Evolutionary conservation across 2,113 vertebrate species (phyloP).

Genomic region (Pantherophis guttatus): DNA sequence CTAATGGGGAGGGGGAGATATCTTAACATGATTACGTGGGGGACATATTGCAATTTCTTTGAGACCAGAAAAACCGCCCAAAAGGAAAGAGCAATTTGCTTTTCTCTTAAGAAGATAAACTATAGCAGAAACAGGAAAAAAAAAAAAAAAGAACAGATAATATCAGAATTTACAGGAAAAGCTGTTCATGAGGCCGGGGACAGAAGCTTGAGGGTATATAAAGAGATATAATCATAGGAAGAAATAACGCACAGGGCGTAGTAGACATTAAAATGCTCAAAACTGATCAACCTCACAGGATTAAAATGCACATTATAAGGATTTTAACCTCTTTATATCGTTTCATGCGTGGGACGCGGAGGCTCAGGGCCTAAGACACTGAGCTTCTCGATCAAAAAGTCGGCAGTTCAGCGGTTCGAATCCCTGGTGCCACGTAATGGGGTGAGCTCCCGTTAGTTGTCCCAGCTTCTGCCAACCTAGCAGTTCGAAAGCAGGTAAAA

Average conservation of each 20-base stretch:
- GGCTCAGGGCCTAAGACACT: too few relatives aligned
- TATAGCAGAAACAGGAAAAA: background rate
- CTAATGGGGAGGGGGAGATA: background rate
- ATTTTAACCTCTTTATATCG: background rate
- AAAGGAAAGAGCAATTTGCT: background rate
- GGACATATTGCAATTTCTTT: background rate
- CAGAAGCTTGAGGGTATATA: background rate
- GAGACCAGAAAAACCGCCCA: background rate
- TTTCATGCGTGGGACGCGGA: background rate
- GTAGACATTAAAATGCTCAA: background rate
- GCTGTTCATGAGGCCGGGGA: background rate
- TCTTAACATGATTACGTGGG: too few relatives aligned
- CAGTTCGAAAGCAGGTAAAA: too few relatives aligned
- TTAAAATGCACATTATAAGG: too few relatives aligned
- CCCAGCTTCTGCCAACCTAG: too few relatives aligned
- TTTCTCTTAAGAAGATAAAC: background rate
- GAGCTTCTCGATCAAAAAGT: too few relatives aligned
- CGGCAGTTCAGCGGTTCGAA: too few relatives aligned
- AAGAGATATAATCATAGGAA: background rate
- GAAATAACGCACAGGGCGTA: background rate
- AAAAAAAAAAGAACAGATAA: background rate
- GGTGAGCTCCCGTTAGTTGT: too few relatives aligned
- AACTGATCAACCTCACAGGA: too few relatives aligned
- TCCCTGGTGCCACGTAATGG: too few relatives aligned
- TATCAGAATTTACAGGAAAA: background rate